Conservation (phyloP, 2,797 vertebrate species). For the Sciurus vulgaris region DNA sequence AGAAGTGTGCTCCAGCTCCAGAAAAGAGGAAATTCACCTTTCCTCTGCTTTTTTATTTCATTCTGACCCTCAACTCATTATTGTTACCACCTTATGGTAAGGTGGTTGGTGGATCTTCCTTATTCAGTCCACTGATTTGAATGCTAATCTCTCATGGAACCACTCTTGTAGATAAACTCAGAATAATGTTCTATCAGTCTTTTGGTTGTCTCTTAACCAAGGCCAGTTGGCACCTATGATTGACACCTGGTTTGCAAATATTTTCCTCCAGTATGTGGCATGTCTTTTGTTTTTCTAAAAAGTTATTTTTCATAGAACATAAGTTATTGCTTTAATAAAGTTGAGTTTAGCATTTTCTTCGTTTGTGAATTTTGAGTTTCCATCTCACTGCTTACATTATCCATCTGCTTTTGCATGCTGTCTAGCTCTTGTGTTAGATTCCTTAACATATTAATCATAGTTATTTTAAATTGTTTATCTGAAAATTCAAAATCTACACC, state of each 20-base stretch:
- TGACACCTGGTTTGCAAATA: neutral
- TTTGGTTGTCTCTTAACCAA: neutral
- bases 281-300: neutral
- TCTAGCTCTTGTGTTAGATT: neutral
- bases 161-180: no score
- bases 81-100: neutral
- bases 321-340: neutral
- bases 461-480: neutral
- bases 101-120: neutral
- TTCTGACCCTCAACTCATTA: no score
- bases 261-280: neutral
- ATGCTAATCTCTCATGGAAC: neutral
- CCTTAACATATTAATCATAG: neutral
- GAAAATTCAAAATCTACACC: neutral
- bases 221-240: no score
- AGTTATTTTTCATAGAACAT: neutral
- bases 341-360: neutral
- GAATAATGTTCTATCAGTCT: no score
- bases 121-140: neutral
- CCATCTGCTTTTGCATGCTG: neutral
- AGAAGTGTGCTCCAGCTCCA: neutral
- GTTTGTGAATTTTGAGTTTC: neutral
- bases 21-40: neutral
- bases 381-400: neutral
- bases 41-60: neutral